phyloP scores from a whole-genome alignment of 2,888 invertebrate species.

The Buathra laborator region DNA sequence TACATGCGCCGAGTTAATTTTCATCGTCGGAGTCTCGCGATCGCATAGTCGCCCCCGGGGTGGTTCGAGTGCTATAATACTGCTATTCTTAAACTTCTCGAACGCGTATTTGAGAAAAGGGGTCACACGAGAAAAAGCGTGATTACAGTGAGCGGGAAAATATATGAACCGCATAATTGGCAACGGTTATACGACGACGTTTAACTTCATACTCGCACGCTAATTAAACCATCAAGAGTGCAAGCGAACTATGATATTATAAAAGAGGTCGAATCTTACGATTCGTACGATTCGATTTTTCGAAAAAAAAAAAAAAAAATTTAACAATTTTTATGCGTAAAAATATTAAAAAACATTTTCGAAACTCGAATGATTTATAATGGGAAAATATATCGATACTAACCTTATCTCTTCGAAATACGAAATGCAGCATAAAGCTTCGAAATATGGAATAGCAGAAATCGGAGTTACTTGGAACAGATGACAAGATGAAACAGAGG shows the following conservation, averaged over 20 bases:
- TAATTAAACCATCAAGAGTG: conserved; percentile 58
- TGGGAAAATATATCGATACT: no score
- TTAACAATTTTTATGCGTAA: background rate
- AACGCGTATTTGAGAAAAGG: conserved; percentile 43
- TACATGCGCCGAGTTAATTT: conserved; percentile 62
- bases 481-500: no score
- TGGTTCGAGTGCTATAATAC: conserved; percentile 26
- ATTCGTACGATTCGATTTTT: background rate
- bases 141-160: conserved; percentile 38
- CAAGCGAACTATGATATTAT: background rate
- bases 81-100: conserved; percentile 47
- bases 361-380: no score
- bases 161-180: conserved; percentile 62
- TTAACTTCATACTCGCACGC: conserved; percentile 41
- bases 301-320: background rate
- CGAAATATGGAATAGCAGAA: no score
- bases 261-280: background rate
- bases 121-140: conserved; percentile 41
- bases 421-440: no score
- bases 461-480: no score
- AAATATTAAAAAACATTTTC: background rate
- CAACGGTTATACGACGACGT: conserved; percentile 32
- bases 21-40: conserved; percentile 56
- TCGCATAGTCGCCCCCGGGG: conserved; percentile 10
- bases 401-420: no score